Base-by-base conservation (phyloP, 2,797 vertebrate genomes). In the Oreochromis mossambicus region DNA sequence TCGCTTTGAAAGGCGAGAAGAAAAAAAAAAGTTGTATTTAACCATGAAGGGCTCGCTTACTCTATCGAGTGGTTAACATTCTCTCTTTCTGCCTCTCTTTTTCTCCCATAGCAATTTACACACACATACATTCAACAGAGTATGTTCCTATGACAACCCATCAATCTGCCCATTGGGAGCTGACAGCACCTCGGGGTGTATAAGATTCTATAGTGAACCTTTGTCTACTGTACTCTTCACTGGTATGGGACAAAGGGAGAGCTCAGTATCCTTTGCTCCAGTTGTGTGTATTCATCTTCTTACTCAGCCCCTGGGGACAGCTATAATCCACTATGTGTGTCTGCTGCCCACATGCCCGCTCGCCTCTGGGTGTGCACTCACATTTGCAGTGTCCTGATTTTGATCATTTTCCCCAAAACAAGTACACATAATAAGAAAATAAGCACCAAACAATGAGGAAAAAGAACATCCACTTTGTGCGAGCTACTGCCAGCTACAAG, bases 61-160 rank as follows among this genome's bases (percentile, higher is more conserved):
- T 89, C 73, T 78, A 82, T 83, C 0, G 48, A 90, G 78, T 78
- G 78, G 77, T 89, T 91, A 89, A 86, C 80, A 54, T 83, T 88
- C 76, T 61, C 61, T 70, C 63, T 76, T 54, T 79, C 55, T 50
- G 48, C 24, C 41, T 75, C 12, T 5, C 38, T 70, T n/a, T 84
- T 70, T 80, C 63, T 80, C 70, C 36, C 55, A n/a, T 54, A 61
- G 51, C 13, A 66, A 70, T 81, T 83, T 66, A 38, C 9, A 41
- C 43, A 48, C 80, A n/a, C 73, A 68, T 77, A 55, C 61, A 85
- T 80, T 85, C 82, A 88, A 79, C 79, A 75, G 78, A 80, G 79
- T 48, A 75, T 68, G 89, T 92, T 94, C 87, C 90, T 85, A 86
- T 94, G 92, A 92, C 91, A 94, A 91, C 90, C 79, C 76, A 79